Evolutionary conservation across 2,888 invertebrate species (phyloP).

Genomic region (Nephrotoma appendiculata): DNA sequence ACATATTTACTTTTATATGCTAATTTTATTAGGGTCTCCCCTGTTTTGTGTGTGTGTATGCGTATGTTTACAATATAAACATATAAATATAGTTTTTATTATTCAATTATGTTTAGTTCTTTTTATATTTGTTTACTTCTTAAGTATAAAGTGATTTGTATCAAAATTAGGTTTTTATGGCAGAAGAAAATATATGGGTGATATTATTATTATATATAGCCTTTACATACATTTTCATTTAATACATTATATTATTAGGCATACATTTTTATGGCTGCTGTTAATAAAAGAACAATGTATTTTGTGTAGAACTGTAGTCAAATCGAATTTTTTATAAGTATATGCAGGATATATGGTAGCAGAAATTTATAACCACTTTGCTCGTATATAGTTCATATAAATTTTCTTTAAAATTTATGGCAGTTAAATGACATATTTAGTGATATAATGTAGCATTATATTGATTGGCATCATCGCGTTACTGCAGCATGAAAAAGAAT

Average conservation of each 20-base stretch:
- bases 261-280: background rate
- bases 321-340: background rate
- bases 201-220: background rate
- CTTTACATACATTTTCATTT: too few species aligned
- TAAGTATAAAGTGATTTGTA: background rate
- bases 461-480: background rate
- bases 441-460: background rate
- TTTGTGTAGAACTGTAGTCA: background rate
- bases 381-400: background rate
- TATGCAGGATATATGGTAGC: background rate
- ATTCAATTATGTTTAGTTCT: background rate
- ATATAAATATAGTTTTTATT: background rate
- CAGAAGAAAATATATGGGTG: background rate
- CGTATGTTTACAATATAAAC: background rate
- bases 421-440: background rate
- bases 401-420: background rate
- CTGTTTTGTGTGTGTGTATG: background rate
- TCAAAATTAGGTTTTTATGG: background rate
- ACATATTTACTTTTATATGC: background rate
- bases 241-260: background rate
- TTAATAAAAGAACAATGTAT: background rate
- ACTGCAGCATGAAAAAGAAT: background rate
- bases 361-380: background rate
- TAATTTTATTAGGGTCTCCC: background rate
- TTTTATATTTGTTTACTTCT: background rate